Evolutionary conservation across 1,140 invertebrate genomes (phyloP), one percentile per base, ranked within the genome.

Genomic region (Ericerus pela): DNA sequence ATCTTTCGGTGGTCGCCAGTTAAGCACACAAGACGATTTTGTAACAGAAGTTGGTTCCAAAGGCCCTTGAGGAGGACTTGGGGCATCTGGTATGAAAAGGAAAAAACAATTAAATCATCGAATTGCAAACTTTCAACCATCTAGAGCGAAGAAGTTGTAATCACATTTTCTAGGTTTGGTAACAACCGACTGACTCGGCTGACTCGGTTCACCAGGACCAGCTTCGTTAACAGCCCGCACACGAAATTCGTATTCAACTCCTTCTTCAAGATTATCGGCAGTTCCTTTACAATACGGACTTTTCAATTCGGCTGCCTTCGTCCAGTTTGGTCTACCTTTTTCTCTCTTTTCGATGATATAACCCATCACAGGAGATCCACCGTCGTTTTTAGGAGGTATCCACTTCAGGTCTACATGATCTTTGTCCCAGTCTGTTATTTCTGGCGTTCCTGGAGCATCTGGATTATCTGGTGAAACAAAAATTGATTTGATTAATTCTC

Each of bases 301-400:
- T 53, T 78, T 62, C 1, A 84, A 75, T 71, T 92, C 88, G 37
- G 77, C 78, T 55, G 85, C 87, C 65, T 93, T 89, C 41, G 84
- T 78, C 90, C 92, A 88, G 66, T 82, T 80, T 55, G 85, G 76
- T 62, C 79, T 78, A 65, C 88, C 87, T 64, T 92, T 91, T 67
- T 94, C 88, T 37, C 85, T 79, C 73, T 95, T 96, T 70, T 98
- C 92, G 63, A 97, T 83, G 43, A 95, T 73, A 65, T 97, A 97
- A 41, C 85, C 87, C 59, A 84, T 88, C 70, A 97, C 85, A 62
- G 92, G 92, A 59, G 89, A 84, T 53, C 91, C 91, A 63, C 91
- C 91, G 72, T 95, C 89, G 43, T 81, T 86, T 51, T 80, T 69
- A 53, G 92, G 91, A 66, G 87, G 83, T 63, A 80, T 79, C 92